Conservation (phyloP, 2,888 invertebrate genomes). For the Xanthostigma xanthostigma region DNA sequence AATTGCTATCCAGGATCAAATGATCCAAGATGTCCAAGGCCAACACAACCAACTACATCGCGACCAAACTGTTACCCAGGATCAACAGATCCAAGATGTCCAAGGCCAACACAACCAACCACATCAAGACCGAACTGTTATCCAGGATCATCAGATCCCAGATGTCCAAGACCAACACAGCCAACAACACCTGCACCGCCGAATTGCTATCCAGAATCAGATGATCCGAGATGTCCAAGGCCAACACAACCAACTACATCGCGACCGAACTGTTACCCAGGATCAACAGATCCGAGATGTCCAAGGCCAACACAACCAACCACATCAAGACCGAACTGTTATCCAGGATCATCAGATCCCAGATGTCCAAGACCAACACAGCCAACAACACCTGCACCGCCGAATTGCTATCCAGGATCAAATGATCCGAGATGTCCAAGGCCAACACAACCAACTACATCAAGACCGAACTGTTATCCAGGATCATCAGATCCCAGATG, state of each 20-base stretch:
- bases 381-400: too few relatives aligned
- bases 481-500: too few relatives aligned
- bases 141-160: slow-evolving; percentile 16
- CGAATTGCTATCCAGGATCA: too few relatives aligned
- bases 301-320: too few relatives aligned
- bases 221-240: slow-evolving; percentile 29
- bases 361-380: too few relatives aligned
- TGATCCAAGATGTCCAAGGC: slow-evolving; percentile 17
- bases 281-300: too few relatives aligned
- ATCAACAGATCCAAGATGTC: slow-evolving; percentile 17
- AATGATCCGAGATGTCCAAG: too few relatives aligned
- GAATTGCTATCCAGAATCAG: slow-evolving; percentile 22
- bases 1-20: slow-evolving; percentile 20
- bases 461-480: too few relatives aligned
- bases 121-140: slow-evolving; percentile 10
- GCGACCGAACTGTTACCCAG: slow-evolving; percentile 13
- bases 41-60: slow-evolving; percentile 9
- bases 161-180: slow-evolving; percentile 16
- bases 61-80: slow-evolving; percentile 15
- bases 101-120: slow-evolving; percentile 6
- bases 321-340: too few relatives aligned
- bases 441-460: too few relatives aligned
- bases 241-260: slow-evolving; percentile 20
- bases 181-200: slow-evolving; percentile 13
- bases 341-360: too few relatives aligned